phyloP scores from a whole-genome alignment of 2,797 vertebrate species.

The Hapalemur alaotrensis region DNA sequence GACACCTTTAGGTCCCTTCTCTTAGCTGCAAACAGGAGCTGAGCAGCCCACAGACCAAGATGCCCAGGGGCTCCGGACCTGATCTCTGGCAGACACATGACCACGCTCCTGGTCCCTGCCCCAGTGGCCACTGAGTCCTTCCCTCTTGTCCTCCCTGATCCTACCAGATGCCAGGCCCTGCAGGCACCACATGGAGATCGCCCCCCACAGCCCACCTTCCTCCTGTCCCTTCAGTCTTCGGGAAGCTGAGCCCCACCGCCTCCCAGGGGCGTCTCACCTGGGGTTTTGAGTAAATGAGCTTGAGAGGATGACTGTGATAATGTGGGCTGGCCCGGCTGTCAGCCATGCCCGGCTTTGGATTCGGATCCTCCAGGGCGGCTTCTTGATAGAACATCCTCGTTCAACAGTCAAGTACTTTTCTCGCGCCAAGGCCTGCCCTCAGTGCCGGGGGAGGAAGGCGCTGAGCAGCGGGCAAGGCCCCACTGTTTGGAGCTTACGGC shows the following conservation, averaged over 20 bases:
- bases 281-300: background rate
- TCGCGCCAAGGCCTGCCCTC: background rate
- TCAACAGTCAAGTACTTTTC: background rate
- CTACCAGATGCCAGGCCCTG: background rate
- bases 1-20: background rate
- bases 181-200: fast-evolving
- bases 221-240: background rate
- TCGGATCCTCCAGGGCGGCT: background rate
- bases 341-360: background rate
- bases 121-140: fast-evolving
- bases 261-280: background rate
- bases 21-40: background rate
- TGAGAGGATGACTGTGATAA: background rate
- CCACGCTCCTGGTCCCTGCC: background rate
- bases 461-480: background rate
- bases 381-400: background rate
- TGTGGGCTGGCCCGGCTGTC: background rate
- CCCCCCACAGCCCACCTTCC: background rate
- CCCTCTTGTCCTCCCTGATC: background rate
- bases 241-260: background rate
- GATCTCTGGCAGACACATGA: background rate
- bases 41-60: background rate
- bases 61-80: background rate
- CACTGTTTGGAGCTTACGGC: too few species aligned
- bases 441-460: background rate